A percentile compares a stretch with the other conserved stretches of the same genome.
Evolutionary conservation across 2,797 vertebrate genomes (phyloP).

Genomic region (Myotis vivesi): DNA sequence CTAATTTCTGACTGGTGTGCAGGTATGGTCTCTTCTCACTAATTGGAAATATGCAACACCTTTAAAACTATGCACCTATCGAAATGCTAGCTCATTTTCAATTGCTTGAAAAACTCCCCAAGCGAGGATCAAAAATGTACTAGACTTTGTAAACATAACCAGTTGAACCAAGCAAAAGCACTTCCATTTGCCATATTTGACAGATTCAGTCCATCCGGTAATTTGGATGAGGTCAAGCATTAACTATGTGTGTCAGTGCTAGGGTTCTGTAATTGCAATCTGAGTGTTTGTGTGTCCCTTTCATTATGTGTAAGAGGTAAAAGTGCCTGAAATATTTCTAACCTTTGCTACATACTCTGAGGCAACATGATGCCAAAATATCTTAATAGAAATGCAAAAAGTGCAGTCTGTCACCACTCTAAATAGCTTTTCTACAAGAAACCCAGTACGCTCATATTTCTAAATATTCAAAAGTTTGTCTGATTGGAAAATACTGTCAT

Average conservation of each 20-base stretch:
- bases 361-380: constrained; percentile 25
- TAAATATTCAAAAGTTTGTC: neutral
- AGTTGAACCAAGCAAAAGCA: constrained; percentile 54
- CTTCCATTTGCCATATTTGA: constrained; percentile 44
- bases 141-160: constrained; percentile 48
- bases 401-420: neutral
- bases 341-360: constrained; percentile 62
- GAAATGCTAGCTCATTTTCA: constrained; percentile 36
- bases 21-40: neutral
- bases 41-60: neutral
- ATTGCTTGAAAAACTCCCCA: constrained; percentile 32
- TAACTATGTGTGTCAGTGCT: constrained; percentile 63
- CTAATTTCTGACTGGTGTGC: neutral
- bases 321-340: constrained; percentile 58
- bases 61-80: neutral
- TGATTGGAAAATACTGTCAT: neutral
- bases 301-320: constrained; percentile 40
- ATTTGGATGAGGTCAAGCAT: constrained; percentile 58
- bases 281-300: constrained; percentile 38
- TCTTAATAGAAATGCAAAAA: constrained; percentile 57
- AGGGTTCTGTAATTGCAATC: constrained; percentile 56
- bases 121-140: constrained; percentile 28
- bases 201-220: neutral
- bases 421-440: constrained; percentile 28
- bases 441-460: neutral